These are phyloP conservation scores for Aphaenogaster rudis DNA, from an alignment of 1,140 invertebrate species.

Conservation along the genomic window DNA sequence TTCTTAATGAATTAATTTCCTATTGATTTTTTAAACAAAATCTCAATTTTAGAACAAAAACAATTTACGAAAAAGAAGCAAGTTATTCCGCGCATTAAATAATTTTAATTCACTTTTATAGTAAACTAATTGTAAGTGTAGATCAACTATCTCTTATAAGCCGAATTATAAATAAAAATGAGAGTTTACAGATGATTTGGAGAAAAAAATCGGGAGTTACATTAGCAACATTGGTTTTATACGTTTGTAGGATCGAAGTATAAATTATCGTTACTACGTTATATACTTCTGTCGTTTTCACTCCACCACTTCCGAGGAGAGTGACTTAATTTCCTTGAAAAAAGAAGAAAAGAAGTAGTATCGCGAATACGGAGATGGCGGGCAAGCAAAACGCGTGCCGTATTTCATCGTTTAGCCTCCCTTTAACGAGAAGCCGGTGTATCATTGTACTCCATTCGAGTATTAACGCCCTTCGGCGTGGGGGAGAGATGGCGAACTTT, in stretches of 20 bases:
- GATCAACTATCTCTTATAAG: background rate
- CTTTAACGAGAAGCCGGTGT: slow-evolving; percentile 44
- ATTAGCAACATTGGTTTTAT: background rate
- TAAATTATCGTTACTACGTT: background rate
- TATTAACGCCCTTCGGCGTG: slow-evolving; percentile 53
- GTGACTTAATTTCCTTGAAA: slow-evolving; percentile 17
- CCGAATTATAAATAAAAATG: background rate
- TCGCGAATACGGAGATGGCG: background rate
- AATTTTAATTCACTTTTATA: background rate
- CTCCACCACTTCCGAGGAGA: background rate
- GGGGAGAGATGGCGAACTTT: slow-evolving; percentile 56
- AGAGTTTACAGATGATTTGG: background rate
- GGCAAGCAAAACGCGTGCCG: slow-evolving; percentile 34
- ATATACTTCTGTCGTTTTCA: background rate
- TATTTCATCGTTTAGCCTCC: slow-evolving; percentile 69
- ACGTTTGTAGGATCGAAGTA: background rate
- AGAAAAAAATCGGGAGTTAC: background rate
- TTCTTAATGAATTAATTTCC: background rate
- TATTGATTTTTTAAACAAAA: background rate
- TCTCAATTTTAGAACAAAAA: background rate
- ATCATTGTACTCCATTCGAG: slow-evolving; percentile 46
- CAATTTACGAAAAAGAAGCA: background rate
- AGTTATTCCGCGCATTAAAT: background rate
- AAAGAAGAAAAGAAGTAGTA: background rate
- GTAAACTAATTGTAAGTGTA: background rate